phyloP scores from a whole-genome alignment of 1,140 invertebrate genomes.

The Pseudachorutes palmiensis region DNA sequence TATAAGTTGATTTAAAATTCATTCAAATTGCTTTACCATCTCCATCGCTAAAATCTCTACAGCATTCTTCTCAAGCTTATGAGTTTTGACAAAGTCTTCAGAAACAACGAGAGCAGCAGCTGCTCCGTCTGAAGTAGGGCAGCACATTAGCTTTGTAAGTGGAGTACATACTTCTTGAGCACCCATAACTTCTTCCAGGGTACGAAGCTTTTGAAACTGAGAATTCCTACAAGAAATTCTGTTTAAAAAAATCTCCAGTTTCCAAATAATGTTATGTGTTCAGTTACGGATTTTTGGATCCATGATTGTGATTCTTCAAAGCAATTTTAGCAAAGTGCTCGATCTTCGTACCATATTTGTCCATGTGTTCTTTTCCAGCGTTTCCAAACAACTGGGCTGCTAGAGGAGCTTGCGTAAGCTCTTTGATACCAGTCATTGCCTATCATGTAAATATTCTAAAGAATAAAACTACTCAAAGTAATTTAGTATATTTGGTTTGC shows the following conservation, averaged over 20 bases:
- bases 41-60: constrained; percentile 94
- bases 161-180: constrained; percentile 79
- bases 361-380: constrained; percentile 92
- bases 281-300: constrained; percentile 83
- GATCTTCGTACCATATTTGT: constrained; percentile 86
- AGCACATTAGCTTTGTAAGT: constrained; percentile 90
- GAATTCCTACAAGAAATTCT: constrained; percentile 69
- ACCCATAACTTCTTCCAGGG: constrained; percentile 75
- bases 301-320: constrained; percentile 95
- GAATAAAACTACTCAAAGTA: not conserved
- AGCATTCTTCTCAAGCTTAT: constrained; percentile 72
- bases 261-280: not conserved
- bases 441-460: constrained; percentile 40
- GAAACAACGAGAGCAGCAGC: constrained; percentile 84
- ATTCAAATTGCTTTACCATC: constrained; percentile 50
- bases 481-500: not conserved
- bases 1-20: not conserved
- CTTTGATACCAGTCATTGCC: constrained; percentile 70
- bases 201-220: constrained; percentile 84
- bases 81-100: constrained; percentile 76
- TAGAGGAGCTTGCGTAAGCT: constrained; percentile 68
- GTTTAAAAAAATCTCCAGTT: not conserved
- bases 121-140: constrained; percentile 92
- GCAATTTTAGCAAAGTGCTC: constrained; percentile 96
- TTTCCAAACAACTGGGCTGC: constrained; percentile 95